Evolutionary conservation across 1,140 invertebrate species (phyloP).

Genomic region (Gonatopus flavifemur): DNA sequence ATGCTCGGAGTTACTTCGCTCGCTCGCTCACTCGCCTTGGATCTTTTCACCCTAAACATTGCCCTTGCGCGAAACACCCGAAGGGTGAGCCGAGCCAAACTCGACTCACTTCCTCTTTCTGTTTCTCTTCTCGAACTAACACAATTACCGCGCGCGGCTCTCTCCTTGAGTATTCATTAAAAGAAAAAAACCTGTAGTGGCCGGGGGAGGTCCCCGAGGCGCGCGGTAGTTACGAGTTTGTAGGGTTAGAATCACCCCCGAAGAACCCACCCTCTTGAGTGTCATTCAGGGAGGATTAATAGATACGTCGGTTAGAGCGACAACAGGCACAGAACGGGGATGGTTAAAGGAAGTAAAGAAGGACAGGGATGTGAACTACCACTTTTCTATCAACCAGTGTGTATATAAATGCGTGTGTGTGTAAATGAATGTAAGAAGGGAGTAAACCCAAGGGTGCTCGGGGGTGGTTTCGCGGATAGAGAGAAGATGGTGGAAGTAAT

Average conservation of each 20-base stretch:
- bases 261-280: constrained; percentile 49
- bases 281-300: constrained; percentile 56
- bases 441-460: constrained; percentile 24
- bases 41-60: constrained; percentile 44
- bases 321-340: too few species aligned
- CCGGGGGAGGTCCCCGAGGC: constrained; percentile 10
- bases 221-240: constrained; percentile 44
- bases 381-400: too few species aligned
- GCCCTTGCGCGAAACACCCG: constrained; percentile 38
- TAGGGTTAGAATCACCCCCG: constrained; percentile 37
- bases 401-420: too few species aligned
- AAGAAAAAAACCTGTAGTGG: constrained; percentile 33
- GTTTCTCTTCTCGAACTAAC: constrained; percentile 41
- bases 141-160: constrained; percentile 43
- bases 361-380: too few species aligned
- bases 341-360: too few species aligned
- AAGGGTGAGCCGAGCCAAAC: constrained; percentile 18
- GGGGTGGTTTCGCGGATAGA: constrained; percentile 24
- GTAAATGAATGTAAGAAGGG: constrained; percentile 11
- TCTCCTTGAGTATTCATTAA: constrained; percentile 50
- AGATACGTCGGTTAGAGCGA: constrained; percentile 53
- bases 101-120: not conserved
- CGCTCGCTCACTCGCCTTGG: constrained; percentile 7
- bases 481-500: constrained; percentile 60
- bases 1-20: constrained; percentile 21